A percentile compares a stretch with the other conserved stretches of the same genome.
Conservation (phyloP, 2,888 invertebrate species). For the Fissipunctia ypsillon region DNA sequence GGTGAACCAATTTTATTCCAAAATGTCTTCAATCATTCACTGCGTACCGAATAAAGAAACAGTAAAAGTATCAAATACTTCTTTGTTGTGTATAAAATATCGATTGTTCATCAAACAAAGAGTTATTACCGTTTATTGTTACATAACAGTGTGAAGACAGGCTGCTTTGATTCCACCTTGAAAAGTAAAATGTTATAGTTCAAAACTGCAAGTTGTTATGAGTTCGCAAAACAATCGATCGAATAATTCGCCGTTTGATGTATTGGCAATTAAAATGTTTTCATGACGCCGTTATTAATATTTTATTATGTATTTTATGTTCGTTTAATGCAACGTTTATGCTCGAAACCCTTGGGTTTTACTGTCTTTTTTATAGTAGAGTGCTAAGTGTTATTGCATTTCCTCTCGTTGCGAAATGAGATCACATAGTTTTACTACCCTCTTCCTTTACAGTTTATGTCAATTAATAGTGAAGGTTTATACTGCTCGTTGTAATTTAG, state of each 20-base stretch:
- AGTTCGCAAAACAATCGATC: slow-evolving; percentile 62
- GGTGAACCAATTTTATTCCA: slow-evolving; percentile 11
- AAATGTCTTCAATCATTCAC: slow-evolving; percentile 34
- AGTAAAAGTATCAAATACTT: slow-evolving; percentile 64
- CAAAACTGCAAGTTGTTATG: slow-evolving; percentile 72
- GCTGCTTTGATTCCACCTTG: slow-evolving; percentile 68
- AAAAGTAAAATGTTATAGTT: slow-evolving; percentile 68
- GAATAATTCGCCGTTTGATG: slow-evolving; percentile 43
- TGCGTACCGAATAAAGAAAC: slow-evolving; percentile 45
- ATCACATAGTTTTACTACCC: slow-evolving; percentile 42
- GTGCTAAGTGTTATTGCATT: slow-evolving; percentile 42
- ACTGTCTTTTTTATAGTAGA: slow-evolving; percentile 37
- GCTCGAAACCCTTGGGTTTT: slow-evolving; percentile 13
- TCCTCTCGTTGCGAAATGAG: slow-evolving; percentile 42
- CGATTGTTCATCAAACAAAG: slow-evolving; percentile 65
- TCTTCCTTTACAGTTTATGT: slow-evolving; percentile 44
- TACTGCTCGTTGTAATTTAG: slow-evolving; percentile 37
- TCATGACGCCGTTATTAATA: slow-evolving; percentile 24
- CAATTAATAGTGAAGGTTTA: slow-evolving; percentile 45
- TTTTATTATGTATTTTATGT: slow-evolving; percentile 11
- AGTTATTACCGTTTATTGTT: slow-evolving; percentile 58
- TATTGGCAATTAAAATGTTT: slow-evolving; percentile 57
- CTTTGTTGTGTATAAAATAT: slow-evolving; percentile 64
- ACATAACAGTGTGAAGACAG: slow-evolving; percentile 64
- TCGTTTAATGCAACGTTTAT: slow-evolving; percentile 19